phyloP scores from a whole-genome alignment of 1,140 invertebrate genomes.

The Dendroctonus valens region DNA sequence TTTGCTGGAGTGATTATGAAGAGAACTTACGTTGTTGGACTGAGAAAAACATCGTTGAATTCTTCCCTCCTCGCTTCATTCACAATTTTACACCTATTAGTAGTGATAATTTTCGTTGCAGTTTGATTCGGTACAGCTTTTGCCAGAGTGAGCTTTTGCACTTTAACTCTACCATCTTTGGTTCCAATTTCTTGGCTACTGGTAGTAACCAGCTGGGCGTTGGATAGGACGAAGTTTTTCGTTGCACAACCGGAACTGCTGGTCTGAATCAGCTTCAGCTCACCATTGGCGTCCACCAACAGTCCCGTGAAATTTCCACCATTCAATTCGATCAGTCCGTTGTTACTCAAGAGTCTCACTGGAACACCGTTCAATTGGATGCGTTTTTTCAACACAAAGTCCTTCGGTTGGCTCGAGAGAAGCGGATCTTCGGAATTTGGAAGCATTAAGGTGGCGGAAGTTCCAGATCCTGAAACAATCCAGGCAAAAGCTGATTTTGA shows the following conservation, averaged over 20 bases:
- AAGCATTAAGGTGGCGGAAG: slow-evolving; percentile 70
- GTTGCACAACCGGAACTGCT: slow-evolving; percentile 43
- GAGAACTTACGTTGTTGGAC: slow-evolving; percentile 61
- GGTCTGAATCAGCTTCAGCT: slow-evolving; percentile 63
- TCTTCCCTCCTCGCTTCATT: slow-evolving; percentile 56
- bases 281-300: slow-evolving; percentile 63
- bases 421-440: slow-evolving; percentile 81
- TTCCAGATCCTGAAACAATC: slow-evolving; percentile 36
- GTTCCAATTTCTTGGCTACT: slow-evolving; percentile 36
- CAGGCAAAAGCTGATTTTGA: too few relatives aligned
- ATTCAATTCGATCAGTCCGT: slow-evolving; percentile 60
- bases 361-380: slow-evolving; percentile 60
- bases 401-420: slow-evolving; percentile 76
- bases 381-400: slow-evolving; percentile 65
- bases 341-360: slow-evolving; percentile 62
- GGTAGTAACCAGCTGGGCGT: slow-evolving; percentile 49
- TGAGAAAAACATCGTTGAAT: slow-evolving; percentile 70
- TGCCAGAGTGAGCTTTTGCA: slow-evolving; percentile 44
- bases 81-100: slow-evolving; percentile 48
- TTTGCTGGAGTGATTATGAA: too few relatives aligned
- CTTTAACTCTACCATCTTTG: slow-evolving; percentile 40
- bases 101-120: slow-evolving; percentile 39
- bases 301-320: slow-evolving; percentile 60
- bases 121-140: slow-evolving; percentile 39
- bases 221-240: slow-evolving; percentile 56